Conservation (phyloP, 2,113 vertebrate genomes). For the Archocentrus centrarchus region DNA sequence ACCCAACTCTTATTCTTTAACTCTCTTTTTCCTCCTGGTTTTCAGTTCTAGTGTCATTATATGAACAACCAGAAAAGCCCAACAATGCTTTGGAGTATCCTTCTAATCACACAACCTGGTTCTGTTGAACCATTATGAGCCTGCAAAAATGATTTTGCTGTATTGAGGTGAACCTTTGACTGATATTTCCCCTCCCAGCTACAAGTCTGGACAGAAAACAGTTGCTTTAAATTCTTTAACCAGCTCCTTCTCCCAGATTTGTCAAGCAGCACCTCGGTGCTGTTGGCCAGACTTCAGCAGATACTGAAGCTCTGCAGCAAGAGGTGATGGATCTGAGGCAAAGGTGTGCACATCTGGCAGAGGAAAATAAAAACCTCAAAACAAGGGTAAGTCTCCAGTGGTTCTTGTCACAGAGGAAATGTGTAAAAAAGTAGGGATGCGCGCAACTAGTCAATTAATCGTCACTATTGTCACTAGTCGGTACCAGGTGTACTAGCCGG, state of each 20-base stretch:
- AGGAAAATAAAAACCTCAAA: conserved; percentile 94
- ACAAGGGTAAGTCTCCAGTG: conserved; percentile 78
- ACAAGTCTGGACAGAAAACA: not conserved
- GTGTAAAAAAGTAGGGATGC: not conserved
- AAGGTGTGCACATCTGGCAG: conserved; percentile 86
- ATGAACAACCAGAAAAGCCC: conserved; percentile 94
- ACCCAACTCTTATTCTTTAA: not conserved
- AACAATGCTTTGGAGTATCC: conserved; percentile 97
- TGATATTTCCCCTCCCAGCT: not conserved
- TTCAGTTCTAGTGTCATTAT: conserved; percentile 92
- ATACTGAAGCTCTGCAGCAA: conserved; percentile 87
- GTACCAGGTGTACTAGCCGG: no score
- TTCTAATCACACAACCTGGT: conserved; percentile 45
- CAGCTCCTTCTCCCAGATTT: conserved; percentile 80
- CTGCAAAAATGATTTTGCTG: not conserved
- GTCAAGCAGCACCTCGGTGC: conserved; percentile 90
- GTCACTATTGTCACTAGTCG: no score
- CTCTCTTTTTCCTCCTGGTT: conserved; percentile 8
- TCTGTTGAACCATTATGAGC: not conserved
- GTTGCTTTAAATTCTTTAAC: conserved; percentile 77
- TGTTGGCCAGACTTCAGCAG: conserved; percentile 80
- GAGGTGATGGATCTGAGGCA: conserved; percentile 90
- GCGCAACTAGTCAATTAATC: no score
- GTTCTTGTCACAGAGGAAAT: not conserved
- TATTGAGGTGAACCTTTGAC: not conserved